Evolutionary conservation across 1,140 invertebrate genomes (phyloP).

Genomic region (Drosophila paulistorum): DNA sequence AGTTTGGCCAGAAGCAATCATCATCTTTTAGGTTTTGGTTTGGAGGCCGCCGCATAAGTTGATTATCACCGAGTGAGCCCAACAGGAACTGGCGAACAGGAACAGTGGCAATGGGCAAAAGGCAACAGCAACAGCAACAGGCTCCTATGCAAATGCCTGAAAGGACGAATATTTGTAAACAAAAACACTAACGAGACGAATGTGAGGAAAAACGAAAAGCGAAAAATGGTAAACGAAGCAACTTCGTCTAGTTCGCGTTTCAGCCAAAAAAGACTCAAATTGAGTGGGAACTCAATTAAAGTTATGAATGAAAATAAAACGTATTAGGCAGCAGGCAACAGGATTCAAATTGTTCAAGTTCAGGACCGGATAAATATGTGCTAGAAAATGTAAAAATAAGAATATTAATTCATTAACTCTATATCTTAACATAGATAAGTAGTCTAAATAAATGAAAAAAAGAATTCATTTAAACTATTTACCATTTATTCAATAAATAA

Average conservation of each 20-base stretch:
- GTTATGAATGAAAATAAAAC: conserved; percentile 4
- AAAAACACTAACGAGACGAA: conserved; percentile 4
- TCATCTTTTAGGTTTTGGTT: conserved; percentile 5
- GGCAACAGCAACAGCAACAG: conserved; percentile 8
- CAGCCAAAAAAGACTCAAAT: neutral
- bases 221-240: neutral
- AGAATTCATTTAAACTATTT: no score
- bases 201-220: neutral
- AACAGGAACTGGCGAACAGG: neutral
- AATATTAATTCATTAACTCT: no score
- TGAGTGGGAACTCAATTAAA: conserved; percentile 13
- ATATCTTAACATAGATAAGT: no score
- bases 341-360: neutral
- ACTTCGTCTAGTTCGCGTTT: conserved; percentile 4
- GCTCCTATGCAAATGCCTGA: conserved; percentile 8
- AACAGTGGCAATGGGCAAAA: neutral
- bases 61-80: conserved; percentile 5
- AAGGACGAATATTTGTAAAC: conserved; percentile 10
- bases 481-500: no score
- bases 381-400: neutral
- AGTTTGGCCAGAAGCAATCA: conserved; percentile 34
- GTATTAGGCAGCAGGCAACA: neutral
- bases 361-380: neutral
- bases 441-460: no score
- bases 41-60: conserved; percentile 1